Evolutionary conservation across 2,888 invertebrate species (phyloP), one percentile per base, ranked within the genome.

Genomic region (Caenorhabditis japonica): DNA sequence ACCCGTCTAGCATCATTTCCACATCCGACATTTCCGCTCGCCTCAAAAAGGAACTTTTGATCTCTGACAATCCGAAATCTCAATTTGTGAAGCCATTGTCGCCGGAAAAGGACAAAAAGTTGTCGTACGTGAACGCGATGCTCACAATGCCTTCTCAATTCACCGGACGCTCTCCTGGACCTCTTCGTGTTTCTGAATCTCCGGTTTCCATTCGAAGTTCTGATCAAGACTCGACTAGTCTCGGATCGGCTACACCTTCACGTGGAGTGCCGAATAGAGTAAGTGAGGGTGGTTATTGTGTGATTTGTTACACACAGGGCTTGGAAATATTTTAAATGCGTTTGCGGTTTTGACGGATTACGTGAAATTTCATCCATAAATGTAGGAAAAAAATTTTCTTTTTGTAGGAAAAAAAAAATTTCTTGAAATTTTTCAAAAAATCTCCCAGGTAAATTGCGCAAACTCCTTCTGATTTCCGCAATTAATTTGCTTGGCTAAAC

Each of bases 61-160:
- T 68, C 3, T 43, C 70, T 1, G 53, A 71, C 13, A 69, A 71
- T 0, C 41, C 69, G 5, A 5, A 5, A 10, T 17, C 53, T 10
- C 30, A 36, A n/a, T 79, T 81, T 44, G 47, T 62, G 5, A 68
- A 61, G 39, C 79, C 81, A 1, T 38, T 75, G 8, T 77, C 75
- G 23, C 77, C 79, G 0, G 79, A 72, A 46, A 62, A 52, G 36
- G 71, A 66, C 15, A 76, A 72, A 68, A 79, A 82, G 55, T 36
- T 70, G 19, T 82, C 82, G 13, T 82, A 82, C 49, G 75, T 76
- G 27, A 75, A 79, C 47, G 82, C 80, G 10, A 78, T 82, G 75
- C 73, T 79, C 13, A 71, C 60, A 13, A 82, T 82, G 82, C 76
- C 72, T 25, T 59, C 70, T 17, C 69, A 74, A 27, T 75, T 76